Evolutionary conservation across 1,140 invertebrate species (phyloP), one percentile per base, ranked within the genome.

Genomic region (Cotesia chilonis): DNA sequence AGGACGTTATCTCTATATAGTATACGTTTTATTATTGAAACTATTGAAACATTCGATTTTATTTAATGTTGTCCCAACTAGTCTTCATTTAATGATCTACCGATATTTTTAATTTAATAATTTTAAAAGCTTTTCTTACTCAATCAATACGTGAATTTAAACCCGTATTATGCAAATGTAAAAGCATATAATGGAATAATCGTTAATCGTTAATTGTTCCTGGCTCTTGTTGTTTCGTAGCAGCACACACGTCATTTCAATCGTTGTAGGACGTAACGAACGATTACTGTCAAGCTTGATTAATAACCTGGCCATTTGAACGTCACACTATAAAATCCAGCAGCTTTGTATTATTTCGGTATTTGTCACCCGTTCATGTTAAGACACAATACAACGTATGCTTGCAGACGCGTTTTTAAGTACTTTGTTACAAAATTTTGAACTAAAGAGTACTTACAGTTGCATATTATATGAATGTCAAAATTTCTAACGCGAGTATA

Each of bases 261-360:
- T 47, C 37, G 66, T 68, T 68, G 54, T 51, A 9, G 37, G 7
- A 61, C 54, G 36, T 63, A n/a, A 38, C 63, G 28, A 65, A 51
- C 63, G 41, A 65, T 37, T 65, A 51, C 63, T 38, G 63, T 65
- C 63, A 65, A 65, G 38, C 17, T 12, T 68, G 66, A 68, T 68
- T 68, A 68, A 68, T 68, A 68, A 54, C 66, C 66, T 12, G 38
- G 17, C 7, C 64, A 47, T 47, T 66, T 66, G 14, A 66, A 52
- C 64, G 64, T 52, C 64, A 20, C 17, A 14, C 64, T 66, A 51
- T 66, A 47, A 66, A 66, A 51, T 38, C 38, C n/a, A n/a, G 41
- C 63, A 66, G 17, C 64, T 66, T 20, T 47, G 41, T 41, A 36
- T 63, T 47, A 66, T 66, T 66, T 17, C 64, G n/a, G 41, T 51